A percentile compares a stretch with the other conserved stretches of the same genome.
These are phyloP conservation scores for Syndactyla subalaris DNA, from an alignment of 2,797 vertebrate species.

Conservation along the genomic window DNA sequence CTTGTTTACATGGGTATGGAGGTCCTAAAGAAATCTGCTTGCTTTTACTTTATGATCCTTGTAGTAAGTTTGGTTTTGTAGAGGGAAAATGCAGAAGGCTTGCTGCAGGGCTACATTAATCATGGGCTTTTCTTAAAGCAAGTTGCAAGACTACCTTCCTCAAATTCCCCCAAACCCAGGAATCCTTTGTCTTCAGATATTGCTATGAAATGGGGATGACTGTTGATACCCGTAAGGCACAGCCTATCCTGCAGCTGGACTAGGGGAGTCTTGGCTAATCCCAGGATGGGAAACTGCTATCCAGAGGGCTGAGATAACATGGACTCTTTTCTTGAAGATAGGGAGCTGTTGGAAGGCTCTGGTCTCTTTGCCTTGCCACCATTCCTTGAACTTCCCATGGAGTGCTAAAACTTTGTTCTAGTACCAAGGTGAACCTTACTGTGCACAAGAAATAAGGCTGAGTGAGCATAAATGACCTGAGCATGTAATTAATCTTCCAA, in stretches of 20 bases:
- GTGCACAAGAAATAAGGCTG: neutral
- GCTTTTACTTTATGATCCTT: neutral
- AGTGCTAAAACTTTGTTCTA: neutral
- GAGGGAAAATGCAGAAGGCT: neutral
- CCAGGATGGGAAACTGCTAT: neutral
- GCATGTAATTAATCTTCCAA: neutral
- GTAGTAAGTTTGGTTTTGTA: neutral
- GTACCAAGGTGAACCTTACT: neutral
- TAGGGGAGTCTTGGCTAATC: neutral
- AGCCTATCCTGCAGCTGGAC: neutral
- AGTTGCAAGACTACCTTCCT: neutral
- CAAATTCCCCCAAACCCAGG: neutral
- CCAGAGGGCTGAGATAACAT: neutral
- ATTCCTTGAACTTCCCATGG: neutral
- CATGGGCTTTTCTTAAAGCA: neutral
- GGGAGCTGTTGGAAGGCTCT: neutral
- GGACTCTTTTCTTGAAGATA: neutral
- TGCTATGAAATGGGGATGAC: neutral
- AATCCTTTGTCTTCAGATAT: neutral
- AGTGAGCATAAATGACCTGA: neutral
- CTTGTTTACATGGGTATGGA: neutral
- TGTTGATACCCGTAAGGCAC: neutral
- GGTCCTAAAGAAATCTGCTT: neutral
- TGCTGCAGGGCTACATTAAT: rapidly evolving
- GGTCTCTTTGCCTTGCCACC: neutral